Evolutionary conservation across 2,797 vertebrate species (phyloP).

Genomic region (Petrocephalus schoutedeni): DNA sequence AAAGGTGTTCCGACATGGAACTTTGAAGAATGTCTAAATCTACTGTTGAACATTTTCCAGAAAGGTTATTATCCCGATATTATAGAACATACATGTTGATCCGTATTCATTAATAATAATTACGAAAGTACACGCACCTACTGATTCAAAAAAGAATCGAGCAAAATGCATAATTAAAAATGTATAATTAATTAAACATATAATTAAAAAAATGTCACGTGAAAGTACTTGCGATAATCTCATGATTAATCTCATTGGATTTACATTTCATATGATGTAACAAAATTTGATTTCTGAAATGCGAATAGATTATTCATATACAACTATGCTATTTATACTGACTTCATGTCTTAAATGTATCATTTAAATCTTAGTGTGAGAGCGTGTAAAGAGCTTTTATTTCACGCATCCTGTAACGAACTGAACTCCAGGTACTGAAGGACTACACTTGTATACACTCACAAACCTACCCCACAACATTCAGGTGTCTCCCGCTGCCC

Average conservation of each 20-base stretch:
- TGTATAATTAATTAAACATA: background rate
- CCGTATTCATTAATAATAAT: background rate
- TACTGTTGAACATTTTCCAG: background rate
- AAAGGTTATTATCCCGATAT: background rate
- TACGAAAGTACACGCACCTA: background rate
- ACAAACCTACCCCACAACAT: background rate
- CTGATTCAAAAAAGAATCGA: background rate
- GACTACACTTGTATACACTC: background rate
- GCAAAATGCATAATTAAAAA: background rate
- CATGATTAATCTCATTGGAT: background rate
- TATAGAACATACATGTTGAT: background rate
- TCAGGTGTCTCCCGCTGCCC: background rate
- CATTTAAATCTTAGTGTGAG: background rate
- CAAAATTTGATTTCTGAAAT: background rate
- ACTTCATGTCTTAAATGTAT: background rate
- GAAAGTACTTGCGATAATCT: background rate
- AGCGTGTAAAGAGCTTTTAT: background rate
- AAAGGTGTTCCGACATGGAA: constrained; percentile 48
- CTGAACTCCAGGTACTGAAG: background rate
- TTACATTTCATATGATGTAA: too few species aligned
- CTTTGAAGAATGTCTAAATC: constrained; percentile 12
- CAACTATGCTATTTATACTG: background rate
- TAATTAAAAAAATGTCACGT: background rate
- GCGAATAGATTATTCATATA: background rate
- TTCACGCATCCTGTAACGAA: background rate